Evolutionary conservation across 2,888 invertebrate genomes (phyloP).

Genomic region (Trissonchulus sp.): DNA sequence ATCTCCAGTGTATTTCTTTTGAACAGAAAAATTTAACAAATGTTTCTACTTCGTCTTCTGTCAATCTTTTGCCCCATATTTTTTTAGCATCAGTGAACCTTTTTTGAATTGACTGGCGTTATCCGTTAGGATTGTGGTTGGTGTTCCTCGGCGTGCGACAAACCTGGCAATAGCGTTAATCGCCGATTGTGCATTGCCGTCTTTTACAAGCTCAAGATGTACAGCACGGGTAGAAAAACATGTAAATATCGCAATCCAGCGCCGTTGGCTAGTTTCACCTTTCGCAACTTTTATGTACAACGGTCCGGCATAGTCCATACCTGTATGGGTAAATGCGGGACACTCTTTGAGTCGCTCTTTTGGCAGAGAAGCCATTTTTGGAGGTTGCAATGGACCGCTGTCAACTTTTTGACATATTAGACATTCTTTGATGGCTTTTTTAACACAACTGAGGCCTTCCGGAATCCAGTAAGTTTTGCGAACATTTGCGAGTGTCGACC

Average conservation of each 20-base stretch:
- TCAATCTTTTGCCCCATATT: too few relatives aligned
- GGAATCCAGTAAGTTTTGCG: conserved; percentile 27
- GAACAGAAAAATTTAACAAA: too few relatives aligned
- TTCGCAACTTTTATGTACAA: conserved; percentile 5
- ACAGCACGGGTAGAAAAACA: conserved; percentile 51
- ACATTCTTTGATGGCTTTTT: conserved; percentile 22
- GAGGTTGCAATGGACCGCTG: conserved; percentile 29
- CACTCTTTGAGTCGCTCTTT: neutral
- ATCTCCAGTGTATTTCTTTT: too few relatives aligned
- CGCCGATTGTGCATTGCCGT: conserved; percentile 46
- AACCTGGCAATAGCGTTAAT: conserved; percentile 48
- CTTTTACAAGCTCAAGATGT: conserved; percentile 51
- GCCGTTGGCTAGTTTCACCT: too few relatives aligned
- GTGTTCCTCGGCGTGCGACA: conserved; percentile 47
- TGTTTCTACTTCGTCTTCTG: too few relatives aligned
- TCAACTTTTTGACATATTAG: conserved; percentile 7
- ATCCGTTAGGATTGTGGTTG: conserved; percentile 49
- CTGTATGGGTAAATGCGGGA: conserved; percentile 21
- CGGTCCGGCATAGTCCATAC: conserved; percentile 18
- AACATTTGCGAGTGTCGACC: conserved; percentile 8
- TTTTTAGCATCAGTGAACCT: too few relatives aligned
- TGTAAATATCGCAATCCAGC: too few relatives aligned
- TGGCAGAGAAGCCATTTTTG: conserved; percentile 24
- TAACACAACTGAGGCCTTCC: conserved; percentile 18
- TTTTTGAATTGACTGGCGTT: conserved; percentile 55